phyloP scores from a whole-genome alignment of 2,797 vertebrate species.

The Cichlasoma orientale region DNA sequence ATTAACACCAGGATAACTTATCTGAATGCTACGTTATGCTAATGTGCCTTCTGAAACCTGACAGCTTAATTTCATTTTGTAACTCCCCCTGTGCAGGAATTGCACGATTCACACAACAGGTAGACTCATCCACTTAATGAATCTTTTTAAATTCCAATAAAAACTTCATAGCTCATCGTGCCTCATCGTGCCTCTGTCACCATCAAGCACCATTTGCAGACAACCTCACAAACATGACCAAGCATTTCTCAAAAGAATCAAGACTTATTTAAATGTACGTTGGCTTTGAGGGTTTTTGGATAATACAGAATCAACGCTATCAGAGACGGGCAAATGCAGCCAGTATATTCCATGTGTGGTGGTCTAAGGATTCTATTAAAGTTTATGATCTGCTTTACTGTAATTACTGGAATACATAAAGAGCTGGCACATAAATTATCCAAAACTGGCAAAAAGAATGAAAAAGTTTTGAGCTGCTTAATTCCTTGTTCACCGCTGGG shows the following conservation, averaged over 20 bases:
- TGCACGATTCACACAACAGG: constrained; percentile 11
- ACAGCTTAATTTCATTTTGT: constrained; percentile 58
- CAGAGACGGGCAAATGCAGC: not conserved
- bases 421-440: not conserved
- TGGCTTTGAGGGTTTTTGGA: constrained; percentile 13
- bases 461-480: not conserved
- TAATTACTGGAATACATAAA: not conserved
- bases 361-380: not conserved
- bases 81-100: constrained; percentile 21
- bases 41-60: constrained; percentile 59
- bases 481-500: not conserved
- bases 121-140: constrained; percentile 47
- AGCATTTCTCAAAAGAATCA: not conserved
- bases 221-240: not conserved
- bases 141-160: constrained; percentile 57
- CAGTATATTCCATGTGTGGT: accelerated
- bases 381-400: not conserved
- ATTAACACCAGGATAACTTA: constrained; percentile 56
- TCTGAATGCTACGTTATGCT: constrained; percentile 53
- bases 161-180: constrained; percentile 22
- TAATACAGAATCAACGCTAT: not conserved
- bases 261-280: constrained; percentile 26
- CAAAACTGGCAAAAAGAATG: accelerated
- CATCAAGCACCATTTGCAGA: constrained; percentile 15
- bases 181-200: constrained; percentile 21